These are phyloP conservation scores for Drosophila kanekoi DNA, from an alignment of 2,888 invertebrate species.

Conservation along the genomic window DNA sequence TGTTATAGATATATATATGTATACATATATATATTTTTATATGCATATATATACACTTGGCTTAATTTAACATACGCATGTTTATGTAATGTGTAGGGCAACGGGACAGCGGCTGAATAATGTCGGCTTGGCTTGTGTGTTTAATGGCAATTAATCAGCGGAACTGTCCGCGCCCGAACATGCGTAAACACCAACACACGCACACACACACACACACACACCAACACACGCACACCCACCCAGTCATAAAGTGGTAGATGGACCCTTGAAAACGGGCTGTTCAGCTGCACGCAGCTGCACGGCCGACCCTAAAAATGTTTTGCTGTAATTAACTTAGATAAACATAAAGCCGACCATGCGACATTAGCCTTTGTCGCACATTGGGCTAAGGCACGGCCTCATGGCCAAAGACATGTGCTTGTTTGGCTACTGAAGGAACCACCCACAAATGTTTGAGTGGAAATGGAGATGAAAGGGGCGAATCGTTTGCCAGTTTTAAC, in stretches of 20 bases:
- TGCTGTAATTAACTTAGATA: slow-evolving; percentile 81
- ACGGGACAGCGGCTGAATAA: slow-evolving; percentile 59
- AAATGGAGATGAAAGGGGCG: background rate
- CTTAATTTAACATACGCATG: slow-evolving; percentile 21
- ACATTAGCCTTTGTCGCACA: slow-evolving; percentile 56
- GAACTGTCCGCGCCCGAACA: slow-evolving; percentile 79
- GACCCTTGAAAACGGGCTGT: slow-evolving; percentile 48
- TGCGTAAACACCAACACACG: slow-evolving; percentile 65
- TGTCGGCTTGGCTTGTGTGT: slow-evolving; percentile 64
- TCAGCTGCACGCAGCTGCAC: slow-evolving; percentile 54
- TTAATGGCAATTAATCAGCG: slow-evolving; percentile 79
- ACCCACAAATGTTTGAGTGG: slow-evolving; percentile 26
- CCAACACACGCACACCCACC: slow-evolving; percentile 16
- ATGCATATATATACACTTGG: background rate
- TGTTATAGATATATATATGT: background rate
- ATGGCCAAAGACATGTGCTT: slow-evolving; percentile 39
- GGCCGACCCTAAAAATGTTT: slow-evolving; percentile 73
- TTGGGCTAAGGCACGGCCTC: slow-evolving; percentile 7
- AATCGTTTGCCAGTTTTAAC: slow-evolving; percentile 1
- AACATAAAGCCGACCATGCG: slow-evolving; percentile 63
- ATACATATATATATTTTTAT: background rate
- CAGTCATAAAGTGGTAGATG: slow-evolving; percentile 35
- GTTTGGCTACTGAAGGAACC: slow-evolving; percentile 24
- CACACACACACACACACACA: slow-evolving; percentile 16
- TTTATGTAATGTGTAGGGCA: slow-evolving; percentile 30